Conservation (phyloP, 2,797 vertebrate species). For the Chelidonichthys spinosus region DNA sequence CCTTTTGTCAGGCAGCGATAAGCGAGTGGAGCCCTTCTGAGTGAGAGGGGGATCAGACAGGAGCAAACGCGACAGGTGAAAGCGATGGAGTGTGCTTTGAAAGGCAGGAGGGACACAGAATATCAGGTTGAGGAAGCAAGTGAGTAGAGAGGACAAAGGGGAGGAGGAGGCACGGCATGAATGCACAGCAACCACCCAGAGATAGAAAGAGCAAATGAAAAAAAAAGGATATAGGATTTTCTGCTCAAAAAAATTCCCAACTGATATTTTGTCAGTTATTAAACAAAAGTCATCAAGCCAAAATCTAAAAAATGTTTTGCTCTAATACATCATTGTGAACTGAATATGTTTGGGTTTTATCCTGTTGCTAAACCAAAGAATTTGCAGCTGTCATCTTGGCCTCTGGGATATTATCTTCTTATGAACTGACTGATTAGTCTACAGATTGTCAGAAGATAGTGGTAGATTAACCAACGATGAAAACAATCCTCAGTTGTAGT, state of each 20-base stretch:
- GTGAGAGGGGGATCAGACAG: conserved; percentile 50
- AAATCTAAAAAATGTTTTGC: not conserved
- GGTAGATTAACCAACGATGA: not conserved
- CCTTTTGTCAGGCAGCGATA: conserved; percentile 65
- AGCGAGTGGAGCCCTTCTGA: conserved; percentile 50
- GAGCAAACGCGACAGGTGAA: conserved; percentile 60
- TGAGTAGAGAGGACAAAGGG: not conserved
- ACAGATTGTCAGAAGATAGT: not conserved
- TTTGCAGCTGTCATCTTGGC: not conserved
- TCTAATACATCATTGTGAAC: not conserved
- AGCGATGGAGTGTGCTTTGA: conserved; percentile 51
- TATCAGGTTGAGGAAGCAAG: not conserved
- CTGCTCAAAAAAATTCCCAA: not conserved
- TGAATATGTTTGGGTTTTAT: not conserved
- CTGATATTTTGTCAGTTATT: not conserved
- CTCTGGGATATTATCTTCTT: not conserved
- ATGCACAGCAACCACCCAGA: not conserved
- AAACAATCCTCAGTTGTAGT: not conserved
- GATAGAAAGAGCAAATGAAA: not conserved
- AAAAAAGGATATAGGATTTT: not conserved
- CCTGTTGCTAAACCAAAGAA: not conserved
- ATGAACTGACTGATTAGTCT: not conserved
- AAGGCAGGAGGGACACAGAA: conserved; percentile 31
- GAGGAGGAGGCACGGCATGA: not conserved
- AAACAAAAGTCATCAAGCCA: not conserved